phyloP scores from a whole-genome alignment of 2,797 vertebrate species.

The Todus mexicanus region DNA sequence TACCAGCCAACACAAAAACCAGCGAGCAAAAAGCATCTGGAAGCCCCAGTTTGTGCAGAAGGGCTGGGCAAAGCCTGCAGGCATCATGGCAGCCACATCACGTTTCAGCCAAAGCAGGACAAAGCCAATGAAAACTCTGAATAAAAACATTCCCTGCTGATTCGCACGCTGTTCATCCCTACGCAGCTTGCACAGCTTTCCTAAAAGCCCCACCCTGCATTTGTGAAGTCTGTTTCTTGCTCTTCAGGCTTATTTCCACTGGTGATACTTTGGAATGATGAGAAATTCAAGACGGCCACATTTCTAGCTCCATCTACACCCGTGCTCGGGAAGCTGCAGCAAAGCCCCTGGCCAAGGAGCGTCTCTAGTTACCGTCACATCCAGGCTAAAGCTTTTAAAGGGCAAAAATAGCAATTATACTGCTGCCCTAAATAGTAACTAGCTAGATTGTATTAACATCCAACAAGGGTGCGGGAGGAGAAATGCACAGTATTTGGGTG shows the following conservation, averaged over 20 bases:
- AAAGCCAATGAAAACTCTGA: neutral
- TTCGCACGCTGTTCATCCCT: neutral
- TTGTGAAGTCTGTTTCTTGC: neutral
- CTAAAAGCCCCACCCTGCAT: neutral
- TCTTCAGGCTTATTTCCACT: neutral
- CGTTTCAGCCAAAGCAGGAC: neutral
- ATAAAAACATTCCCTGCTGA: neutral
- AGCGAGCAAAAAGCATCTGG: neutral
- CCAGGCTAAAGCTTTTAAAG: neutral
- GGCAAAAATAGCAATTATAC: neutral
- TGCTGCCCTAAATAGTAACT: neutral
- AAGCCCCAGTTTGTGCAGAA: accelerated
- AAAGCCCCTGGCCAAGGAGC: neutral
- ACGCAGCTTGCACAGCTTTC: neutral
- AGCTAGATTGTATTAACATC: neutral
- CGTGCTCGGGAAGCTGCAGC: neutral
- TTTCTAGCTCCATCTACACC: neutral
- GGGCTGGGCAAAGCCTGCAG: neutral
- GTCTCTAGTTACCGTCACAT: neutral
- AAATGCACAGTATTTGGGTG: neutral
- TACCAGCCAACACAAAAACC: neutral
- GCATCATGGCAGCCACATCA: accelerated
- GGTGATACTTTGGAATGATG: accelerated
- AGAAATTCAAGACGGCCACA: accelerated
- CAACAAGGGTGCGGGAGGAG: neutral